Percentiles rank a stretch among this genome's conserved stretches.
Conservation (phyloP, 2,797 vertebrate genomes). For the Luscinia luscinia region DNA sequence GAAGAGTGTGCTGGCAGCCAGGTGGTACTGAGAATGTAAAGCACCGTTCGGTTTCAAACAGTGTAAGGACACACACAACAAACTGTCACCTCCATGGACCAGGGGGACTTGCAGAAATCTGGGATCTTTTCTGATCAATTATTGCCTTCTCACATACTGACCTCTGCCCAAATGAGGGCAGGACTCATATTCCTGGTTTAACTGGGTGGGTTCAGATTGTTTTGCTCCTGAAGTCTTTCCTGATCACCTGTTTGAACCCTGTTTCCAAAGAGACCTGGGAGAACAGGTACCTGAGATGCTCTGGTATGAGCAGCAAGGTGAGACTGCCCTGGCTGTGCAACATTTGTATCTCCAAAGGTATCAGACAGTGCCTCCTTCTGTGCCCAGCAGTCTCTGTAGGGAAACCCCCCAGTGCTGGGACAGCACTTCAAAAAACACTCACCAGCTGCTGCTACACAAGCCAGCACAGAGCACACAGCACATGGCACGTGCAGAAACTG, state of each 20-base stretch:
- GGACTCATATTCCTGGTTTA: neutral
- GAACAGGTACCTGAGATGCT: neutral
- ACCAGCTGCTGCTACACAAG: neutral
- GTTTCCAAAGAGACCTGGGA: neutral
- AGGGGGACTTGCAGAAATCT: neutral
- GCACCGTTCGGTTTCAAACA: neutral
- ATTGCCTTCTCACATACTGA: neutral
- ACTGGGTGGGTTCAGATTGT: neutral
- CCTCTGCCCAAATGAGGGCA: accelerated
- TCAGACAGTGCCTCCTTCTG: neutral
- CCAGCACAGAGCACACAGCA: neutral
- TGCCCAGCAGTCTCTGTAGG: accelerated
- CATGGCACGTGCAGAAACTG: accelerated
- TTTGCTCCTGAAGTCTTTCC: neutral
- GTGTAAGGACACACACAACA: accelerated
- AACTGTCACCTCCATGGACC: neutral
- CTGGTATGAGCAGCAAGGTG: neutral
- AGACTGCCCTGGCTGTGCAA: neutral
- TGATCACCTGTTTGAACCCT: neutral
- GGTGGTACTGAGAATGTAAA: accelerated
- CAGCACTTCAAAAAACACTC: neutral
- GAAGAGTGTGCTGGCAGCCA: neutral
- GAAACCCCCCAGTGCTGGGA: neutral
- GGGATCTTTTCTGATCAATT: neutral
- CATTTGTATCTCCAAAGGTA: neutral